Conservation (phyloP, 2,113 vertebrate species). For the Australoheros scitulus region DNA sequence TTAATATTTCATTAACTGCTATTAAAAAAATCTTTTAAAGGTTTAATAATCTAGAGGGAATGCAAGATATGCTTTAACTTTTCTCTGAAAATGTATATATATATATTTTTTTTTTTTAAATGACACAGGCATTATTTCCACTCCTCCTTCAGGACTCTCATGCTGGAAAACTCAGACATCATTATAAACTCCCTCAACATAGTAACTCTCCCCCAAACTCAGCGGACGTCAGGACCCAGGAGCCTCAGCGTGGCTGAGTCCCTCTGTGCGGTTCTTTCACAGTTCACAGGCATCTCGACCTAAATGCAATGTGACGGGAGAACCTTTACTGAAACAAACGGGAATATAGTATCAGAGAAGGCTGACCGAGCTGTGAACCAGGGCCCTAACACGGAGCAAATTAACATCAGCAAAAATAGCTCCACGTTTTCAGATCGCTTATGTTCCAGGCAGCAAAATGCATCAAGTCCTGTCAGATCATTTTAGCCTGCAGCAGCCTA, state of each 20-base stretch:
- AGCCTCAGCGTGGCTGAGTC: conserved; percentile 48
- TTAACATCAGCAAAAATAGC: conserved; percentile 87
- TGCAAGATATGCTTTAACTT: neutral
- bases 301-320: conserved; percentile 86
- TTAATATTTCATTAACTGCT: conserved; percentile 38
- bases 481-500: conserved; percentile 71
- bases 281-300: conserved; percentile 83
- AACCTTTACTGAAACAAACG: conserved; percentile 88
- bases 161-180: neutral
- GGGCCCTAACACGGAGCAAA: conserved; percentile 88
- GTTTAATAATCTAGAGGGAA: neutral
- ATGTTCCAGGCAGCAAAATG: conserved; percentile 71
- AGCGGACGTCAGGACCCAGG: conserved; percentile 53
- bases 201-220: neutral
- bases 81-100: neutral
- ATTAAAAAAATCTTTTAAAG: neutral
- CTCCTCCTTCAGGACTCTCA: neutral
- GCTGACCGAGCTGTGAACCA: conserved; percentile 92
- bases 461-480: conserved; percentile 73
- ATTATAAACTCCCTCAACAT: neutral
- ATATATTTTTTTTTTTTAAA: neutral
- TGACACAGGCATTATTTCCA: neutral
- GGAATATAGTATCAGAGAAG: conserved; percentile 89
- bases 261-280: conserved; percentile 81
- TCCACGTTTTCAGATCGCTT: conserved; percentile 73